Percentiles rank a stretch among this genome's conserved stretches.
These are phyloP conservation scores for Drosophila lini DNA, from an alignment of 1,140 invertebrate species.

Conservation along the genomic window DNA sequence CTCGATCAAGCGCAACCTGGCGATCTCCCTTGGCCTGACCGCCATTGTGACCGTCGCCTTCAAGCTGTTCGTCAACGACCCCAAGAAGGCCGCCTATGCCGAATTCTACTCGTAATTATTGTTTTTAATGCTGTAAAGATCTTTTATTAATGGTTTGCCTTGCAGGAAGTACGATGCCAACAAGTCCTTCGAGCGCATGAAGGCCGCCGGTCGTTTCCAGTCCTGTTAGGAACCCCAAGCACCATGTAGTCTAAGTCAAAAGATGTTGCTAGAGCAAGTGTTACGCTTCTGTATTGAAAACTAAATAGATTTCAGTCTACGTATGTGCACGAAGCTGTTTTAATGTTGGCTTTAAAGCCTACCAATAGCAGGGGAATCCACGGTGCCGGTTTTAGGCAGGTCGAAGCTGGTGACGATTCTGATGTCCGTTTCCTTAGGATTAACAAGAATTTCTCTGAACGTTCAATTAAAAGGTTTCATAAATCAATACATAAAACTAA, in stretches of 20 bases:
- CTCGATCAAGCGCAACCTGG: conserved; percentile 83
- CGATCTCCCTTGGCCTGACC: conserved; percentile 72
- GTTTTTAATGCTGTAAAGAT: not conserved
- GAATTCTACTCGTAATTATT: conserved; percentile 86
- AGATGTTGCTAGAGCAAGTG: conserved; percentile 54
- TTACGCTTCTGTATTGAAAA: conserved; percentile 68
- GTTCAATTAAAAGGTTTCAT: not conserved
- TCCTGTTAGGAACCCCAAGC: conserved; percentile 63
- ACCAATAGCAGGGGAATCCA: not conserved
- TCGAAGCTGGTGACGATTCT: too few relatives aligned
- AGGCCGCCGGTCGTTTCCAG: conserved; percentile 85
- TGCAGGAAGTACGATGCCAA: conserved; percentile 86
- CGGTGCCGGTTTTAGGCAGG: too few relatives aligned
- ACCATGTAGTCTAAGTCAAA: conserved; percentile 67
- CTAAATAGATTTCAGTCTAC: conserved; percentile 71
- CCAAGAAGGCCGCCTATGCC: conserved; percentile 85
- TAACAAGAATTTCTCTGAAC: not conserved
- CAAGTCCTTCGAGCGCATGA: conserved; percentile 86
- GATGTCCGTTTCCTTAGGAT: too few relatives aligned
- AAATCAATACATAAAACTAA: too few relatives aligned
- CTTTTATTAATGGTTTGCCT: conserved; percentile 10
- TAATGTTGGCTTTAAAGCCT: conserved; percentile 8
- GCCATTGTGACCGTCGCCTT: conserved; percentile 68
- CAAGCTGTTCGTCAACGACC: conserved; percentile 82
- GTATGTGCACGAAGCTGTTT: conserved; percentile 40